Percentiles rank a stretch among this genome's conserved stretches.
Evolutionary conservation across 2,888 invertebrate species (phyloP).

Genomic region (Campoletis raptor): DNA sequence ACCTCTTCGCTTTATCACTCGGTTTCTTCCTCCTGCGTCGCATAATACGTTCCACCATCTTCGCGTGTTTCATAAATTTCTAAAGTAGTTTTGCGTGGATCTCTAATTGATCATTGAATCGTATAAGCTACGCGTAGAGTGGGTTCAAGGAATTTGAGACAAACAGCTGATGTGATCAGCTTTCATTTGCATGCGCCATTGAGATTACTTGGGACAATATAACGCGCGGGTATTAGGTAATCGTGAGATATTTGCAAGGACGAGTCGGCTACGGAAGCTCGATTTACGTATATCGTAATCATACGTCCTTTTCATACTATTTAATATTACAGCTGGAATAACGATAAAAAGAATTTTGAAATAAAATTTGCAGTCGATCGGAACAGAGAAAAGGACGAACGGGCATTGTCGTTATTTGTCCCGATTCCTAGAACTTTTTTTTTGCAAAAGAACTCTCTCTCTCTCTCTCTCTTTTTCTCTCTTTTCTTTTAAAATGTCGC

Average conservation of each 20-base stretch:
- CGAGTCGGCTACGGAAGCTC: not conserved
- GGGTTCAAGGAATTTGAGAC: not conserved
- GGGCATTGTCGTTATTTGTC: not conserved
- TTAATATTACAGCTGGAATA: not conserved
- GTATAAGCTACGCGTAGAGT: not conserved
- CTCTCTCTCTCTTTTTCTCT: no score
- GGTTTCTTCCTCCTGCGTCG: not conserved
- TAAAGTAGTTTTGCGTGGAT: not conserved
- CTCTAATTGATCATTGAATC: not conserved
- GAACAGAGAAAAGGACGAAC: no score
- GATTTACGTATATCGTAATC: not conserved
- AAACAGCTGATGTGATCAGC: not conserved
- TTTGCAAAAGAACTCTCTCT: slow-evolving; percentile 19
- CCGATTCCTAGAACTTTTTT: slow-evolving; percentile 17
- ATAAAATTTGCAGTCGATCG: no score
- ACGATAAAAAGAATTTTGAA: no score
- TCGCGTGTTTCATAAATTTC: not conserved
- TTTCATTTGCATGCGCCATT: slow-evolving; percentile 9
- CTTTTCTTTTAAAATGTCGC: slow-evolving; percentile 36
- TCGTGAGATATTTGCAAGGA: not conserved
- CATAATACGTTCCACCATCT: not conserved
- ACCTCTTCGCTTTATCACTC: not conserved
- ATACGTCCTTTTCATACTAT: not conserved
- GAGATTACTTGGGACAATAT: slow-evolving; percentile 19
- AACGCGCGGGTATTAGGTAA: not conserved